Evolutionary conservation across 2,113 vertebrate species (phyloP).

Genomic region (Misgurnus anguillicaudatus): DNA sequence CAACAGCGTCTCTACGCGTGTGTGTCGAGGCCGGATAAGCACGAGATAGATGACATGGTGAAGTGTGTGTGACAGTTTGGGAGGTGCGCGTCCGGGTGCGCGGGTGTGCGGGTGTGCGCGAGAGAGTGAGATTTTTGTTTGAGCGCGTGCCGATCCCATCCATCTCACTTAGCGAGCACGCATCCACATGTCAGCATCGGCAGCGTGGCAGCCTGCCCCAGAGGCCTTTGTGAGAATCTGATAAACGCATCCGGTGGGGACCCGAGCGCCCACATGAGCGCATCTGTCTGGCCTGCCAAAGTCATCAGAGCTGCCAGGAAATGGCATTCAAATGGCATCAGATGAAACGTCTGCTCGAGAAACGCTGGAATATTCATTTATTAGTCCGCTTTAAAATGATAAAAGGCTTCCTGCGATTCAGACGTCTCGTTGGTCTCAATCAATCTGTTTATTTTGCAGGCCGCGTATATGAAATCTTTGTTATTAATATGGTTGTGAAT

Average conservation of each 20-base stretch:
- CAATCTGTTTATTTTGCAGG: background rate
- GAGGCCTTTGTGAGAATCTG: conserved; percentile 48
- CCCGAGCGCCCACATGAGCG: conserved; percentile 39
- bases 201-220: conserved; percentile 53
- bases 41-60: conserved; percentile 55
- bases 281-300: conserved; percentile 48
- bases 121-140: conserved; percentile 54
- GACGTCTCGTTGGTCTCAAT: background rate
- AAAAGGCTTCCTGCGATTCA: conserved; percentile 1
- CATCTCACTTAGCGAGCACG: conserved; percentile 54
- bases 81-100: conserved; percentile 37
- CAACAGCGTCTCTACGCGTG: conserved; percentile 24
- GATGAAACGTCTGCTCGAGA: conserved; percentile 39
- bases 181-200: conserved; percentile 44
- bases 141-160: conserved; percentile 53
- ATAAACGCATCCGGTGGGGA: conserved; percentile 44
- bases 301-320: conserved; percentile 49
- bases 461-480: background rate
- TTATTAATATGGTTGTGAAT: background rate
- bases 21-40: conserved; percentile 45
- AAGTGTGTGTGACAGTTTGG: conserved; percentile 55
- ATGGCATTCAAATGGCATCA: conserved; percentile 49
- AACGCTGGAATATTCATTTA: conserved; percentile 43
- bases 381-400: conserved; percentile 34
- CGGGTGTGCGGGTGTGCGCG: conserved; percentile 35